phyloP scores from a whole-genome alignment of 2,113 vertebrate genomes.

The Scomber japonicus region DNA sequence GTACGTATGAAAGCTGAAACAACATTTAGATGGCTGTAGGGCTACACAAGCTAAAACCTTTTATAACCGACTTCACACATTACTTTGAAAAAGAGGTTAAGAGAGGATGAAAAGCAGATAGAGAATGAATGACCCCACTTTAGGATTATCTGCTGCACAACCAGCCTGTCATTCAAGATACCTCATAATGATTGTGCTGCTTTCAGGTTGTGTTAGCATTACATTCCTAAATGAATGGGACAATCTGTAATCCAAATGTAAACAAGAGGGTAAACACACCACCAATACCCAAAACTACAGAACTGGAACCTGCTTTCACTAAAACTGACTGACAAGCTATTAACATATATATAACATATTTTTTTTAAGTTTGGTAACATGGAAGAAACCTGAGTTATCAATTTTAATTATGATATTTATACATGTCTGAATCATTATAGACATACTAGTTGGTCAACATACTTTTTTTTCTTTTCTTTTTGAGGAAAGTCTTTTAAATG shows the following conservation, averaged over 20 bases:
- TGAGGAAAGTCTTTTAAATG: neutral
- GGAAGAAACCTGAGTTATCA: neutral
- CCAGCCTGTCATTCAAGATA: slow-evolving; percentile 45
- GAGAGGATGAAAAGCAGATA: neutral
- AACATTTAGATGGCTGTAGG: neutral
- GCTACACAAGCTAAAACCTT: neutral
- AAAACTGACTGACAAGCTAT: neutral
- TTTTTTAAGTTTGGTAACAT: neutral
- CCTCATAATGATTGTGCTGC: slow-evolving; percentile 35
- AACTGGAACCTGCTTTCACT: neutral
- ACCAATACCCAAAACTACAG: no score
- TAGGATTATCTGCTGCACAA: slow-evolving; percentile 38
- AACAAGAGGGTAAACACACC: neutral
- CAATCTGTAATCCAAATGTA: slow-evolving; percentile 23
- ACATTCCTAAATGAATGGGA: slow-evolving; percentile 16
- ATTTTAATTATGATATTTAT: neutral
- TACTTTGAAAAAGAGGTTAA: slow-evolving; percentile 11
- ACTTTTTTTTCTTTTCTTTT: neutral
- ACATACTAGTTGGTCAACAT: neutral
- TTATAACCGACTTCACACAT: slow-evolving; percentile 7
- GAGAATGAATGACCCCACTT: slow-evolving; percentile 17
- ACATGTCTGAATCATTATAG: neutral
- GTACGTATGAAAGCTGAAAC: neutral
- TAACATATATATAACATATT: neutral
- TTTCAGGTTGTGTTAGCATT: slow-evolving; percentile 18